phyloP scores from a whole-genome alignment of 2,797 vertebrate species.

The Sitta carolinensis region DNA sequence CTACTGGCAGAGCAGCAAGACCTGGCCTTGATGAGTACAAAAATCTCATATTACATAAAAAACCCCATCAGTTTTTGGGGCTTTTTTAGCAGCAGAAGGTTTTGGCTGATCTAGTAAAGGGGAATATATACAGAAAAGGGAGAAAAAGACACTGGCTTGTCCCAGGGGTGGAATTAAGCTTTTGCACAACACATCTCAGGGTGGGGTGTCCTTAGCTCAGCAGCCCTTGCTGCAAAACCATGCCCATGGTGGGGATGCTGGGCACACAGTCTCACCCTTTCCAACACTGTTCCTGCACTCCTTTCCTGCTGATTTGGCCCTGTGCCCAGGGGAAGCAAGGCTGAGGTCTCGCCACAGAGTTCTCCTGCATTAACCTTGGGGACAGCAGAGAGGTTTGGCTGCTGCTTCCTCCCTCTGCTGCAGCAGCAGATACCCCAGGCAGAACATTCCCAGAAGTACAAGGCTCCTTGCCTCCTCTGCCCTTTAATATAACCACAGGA shows the following conservation, averaged over 20 bases:
- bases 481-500: slow-evolving; percentile 23
- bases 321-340: not conserved
- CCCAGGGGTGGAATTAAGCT: not conserved
- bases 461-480: slow-evolving; percentile 5
- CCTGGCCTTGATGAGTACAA: not conserved
- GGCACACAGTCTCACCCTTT: not conserved
- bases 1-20: slow-evolving; percentile 26
- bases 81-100: not conserved
- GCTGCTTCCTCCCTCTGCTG: not conserved
- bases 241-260: not conserved
- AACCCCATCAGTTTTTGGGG: fast-evolving
- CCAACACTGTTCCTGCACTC: not conserved
- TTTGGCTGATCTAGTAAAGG: not conserved
- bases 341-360: not conserved
- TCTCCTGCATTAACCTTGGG: not conserved
- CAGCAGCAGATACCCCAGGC: not conserved
- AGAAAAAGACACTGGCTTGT: not conserved
- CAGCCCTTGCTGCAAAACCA: not conserved
- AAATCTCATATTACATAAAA: not conserved
- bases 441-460: not conserved
- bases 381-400: not conserved
- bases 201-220: not conserved
- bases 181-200: not conserved
- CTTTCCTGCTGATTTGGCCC: not conserved
- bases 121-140: not conserved